Evolutionary conservation across 2,113 vertebrate genomes (phyloP).

Genomic region (Perccottus glenii): DNA sequence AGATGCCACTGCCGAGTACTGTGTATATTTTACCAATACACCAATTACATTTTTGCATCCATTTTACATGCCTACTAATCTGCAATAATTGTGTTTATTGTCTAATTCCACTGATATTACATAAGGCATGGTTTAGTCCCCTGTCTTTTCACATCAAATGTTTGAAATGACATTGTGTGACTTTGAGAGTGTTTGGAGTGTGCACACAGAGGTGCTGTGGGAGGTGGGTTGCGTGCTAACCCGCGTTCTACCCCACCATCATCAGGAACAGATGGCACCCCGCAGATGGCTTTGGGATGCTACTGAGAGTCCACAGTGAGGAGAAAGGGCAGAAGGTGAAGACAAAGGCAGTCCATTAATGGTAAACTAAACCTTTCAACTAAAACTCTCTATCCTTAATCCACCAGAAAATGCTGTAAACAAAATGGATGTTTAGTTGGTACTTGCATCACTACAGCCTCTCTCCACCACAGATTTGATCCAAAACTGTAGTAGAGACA

Average conservation of each 20-base stretch:
- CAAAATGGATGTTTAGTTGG: background rate
- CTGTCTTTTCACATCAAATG: background rate
- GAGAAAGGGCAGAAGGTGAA: background rate
- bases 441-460: background rate
- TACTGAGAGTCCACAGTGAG: slow-evolving; percentile 3
- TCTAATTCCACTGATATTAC: background rate
- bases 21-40: background rate
- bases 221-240: slow-evolving; percentile 8
- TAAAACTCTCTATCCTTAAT: background rate
- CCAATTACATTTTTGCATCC: too few species aligned
- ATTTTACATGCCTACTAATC: background rate
- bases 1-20: slow-evolving; percentile 16
- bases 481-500: slow-evolving; percentile 1
- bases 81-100: too few species aligned
- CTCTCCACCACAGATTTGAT: slow-evolving; percentile 1
- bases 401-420: too few species aligned
- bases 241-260: slow-evolving; percentile 16
- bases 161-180: background rate
- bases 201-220: slow-evolving; percentile 3
- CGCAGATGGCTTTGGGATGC: slow-evolving; percentile 37
- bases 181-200: background rate
- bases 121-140: background rate
- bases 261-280: slow-evolving; percentile 40
- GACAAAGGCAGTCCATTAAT: background rate
- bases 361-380: background rate